Evolutionary conservation across 2,113 vertebrate genomes (phyloP).

Genomic region (Ardeotis arabs): DNA sequence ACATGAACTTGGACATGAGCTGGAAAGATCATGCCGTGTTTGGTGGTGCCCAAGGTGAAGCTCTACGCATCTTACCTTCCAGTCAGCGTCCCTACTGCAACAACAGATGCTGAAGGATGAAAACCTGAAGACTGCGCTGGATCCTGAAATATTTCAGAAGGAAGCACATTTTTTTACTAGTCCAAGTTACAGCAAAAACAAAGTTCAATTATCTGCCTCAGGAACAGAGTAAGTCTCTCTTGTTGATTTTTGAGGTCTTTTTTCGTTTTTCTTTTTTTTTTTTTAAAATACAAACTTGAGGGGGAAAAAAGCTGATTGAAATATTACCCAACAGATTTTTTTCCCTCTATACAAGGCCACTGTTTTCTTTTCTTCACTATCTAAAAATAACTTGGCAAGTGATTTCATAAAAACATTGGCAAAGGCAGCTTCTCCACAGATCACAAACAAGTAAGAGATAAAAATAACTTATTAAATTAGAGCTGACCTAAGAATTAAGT

Average conservation of each 20-base stretch:
- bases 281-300: not conserved
- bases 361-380: not conserved
- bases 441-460: not conserved
- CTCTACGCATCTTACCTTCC: conserved; percentile 83
- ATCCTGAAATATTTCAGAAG: conserved; percentile 81
- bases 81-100: conserved; percentile 93
- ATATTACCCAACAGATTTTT: not conserved
- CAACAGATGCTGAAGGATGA: conserved; percentile 91
- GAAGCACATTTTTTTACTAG: conserved; percentile 25
- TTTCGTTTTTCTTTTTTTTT: not conserved
- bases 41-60: not conserved
- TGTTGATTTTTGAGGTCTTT: not conserved
- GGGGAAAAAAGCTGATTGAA: not conserved
- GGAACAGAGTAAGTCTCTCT: not conserved
- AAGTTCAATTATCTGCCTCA: not conserved
- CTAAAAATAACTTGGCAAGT: conserved; percentile 1
- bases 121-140: conserved; percentile 94
- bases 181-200: not conserved
- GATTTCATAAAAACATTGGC: not conserved
- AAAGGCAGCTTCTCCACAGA: not conserved
- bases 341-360: not conserved
- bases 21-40: not conserved
- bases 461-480: conserved; percentile 5
- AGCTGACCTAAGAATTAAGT: not conserved
- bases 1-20: not conserved